Evolutionary conservation across 2,888 invertebrate species (phyloP).

Genomic region (Sericinus montela): DNA sequence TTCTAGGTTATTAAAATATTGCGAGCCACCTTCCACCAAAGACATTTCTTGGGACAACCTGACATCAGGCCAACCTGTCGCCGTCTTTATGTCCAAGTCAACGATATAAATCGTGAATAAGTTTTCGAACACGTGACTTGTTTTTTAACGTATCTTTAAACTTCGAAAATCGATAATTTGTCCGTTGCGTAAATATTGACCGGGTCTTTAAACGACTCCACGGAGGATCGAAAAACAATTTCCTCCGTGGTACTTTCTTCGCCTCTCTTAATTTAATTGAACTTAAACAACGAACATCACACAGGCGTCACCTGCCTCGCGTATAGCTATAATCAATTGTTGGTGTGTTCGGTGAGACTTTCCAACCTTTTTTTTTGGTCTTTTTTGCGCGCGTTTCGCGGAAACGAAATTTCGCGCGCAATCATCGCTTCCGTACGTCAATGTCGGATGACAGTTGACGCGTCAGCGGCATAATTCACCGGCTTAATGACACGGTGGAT

Average conservation of each 20-base stretch:
- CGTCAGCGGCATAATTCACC: constrained; percentile 72
- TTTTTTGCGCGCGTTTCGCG: constrained; percentile 38
- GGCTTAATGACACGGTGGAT: constrained; percentile 61
- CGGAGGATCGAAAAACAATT: constrained; percentile 8
- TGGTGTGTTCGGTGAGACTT: constrained; percentile 28
- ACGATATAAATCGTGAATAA: too few species aligned
- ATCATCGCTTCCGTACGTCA: constrained; percentile 49
- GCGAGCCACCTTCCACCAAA: too few species aligned
- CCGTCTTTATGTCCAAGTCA: too few species aligned
- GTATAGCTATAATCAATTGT: constrained; percentile 15
- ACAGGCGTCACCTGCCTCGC: background rate
- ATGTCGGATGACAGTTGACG: constrained; percentile 41
- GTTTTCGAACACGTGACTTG: too few species aligned
- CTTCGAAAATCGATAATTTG: background rate
- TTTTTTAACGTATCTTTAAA: too few species aligned
- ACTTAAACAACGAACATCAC: constrained; percentile 1
- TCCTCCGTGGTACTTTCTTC: background rate
- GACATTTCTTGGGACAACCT: too few species aligned
- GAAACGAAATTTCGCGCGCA: constrained; percentile 68
- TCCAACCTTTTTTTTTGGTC: constrained; percentile 34
- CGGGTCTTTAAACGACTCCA: too few species aligned
- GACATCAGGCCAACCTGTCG: too few species aligned
- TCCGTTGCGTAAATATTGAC: background rate
- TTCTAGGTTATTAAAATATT: too few species aligned
- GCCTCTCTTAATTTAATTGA: constrained; percentile 11